Conservation (phyloP, 1,140 invertebrate genomes). For the Berghia stephanieae region DNA sequence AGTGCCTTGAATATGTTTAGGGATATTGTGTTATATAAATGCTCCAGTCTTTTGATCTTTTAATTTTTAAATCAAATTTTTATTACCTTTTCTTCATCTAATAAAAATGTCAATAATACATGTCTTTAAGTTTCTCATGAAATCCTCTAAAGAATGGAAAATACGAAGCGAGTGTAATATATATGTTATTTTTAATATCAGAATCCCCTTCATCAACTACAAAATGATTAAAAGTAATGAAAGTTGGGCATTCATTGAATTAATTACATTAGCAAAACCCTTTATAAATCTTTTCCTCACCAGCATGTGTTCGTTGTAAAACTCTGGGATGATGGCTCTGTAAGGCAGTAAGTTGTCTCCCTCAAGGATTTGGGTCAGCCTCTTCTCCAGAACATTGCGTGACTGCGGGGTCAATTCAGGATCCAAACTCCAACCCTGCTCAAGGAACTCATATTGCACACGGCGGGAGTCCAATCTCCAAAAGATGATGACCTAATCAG, state of each 20-base stretch:
- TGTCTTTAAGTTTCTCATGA: no score
- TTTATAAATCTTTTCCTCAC: slow-evolving; percentile 32
- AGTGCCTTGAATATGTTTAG: no score
- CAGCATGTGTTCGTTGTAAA: slow-evolving; percentile 59
- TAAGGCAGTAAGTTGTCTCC: slow-evolving; percentile 49
- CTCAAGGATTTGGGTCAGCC: slow-evolving; percentile 48
- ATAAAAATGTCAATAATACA: no score
- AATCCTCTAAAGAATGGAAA: no score
- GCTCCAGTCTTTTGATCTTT: no score
- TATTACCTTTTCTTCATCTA: no score
- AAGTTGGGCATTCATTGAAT: background rate
- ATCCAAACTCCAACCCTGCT: slow-evolving; percentile 72
- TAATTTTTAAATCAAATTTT: no score
- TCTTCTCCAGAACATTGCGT: slow-evolving; percentile 41
- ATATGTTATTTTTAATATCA: no score
- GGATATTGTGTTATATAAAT: no score
- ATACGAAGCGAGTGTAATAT: no score
- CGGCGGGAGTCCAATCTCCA: slow-evolving; percentile 86
- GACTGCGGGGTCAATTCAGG: slow-evolving; percentile 28
- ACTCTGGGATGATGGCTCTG: slow-evolving; percentile 50
- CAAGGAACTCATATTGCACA: slow-evolving; percentile 91
- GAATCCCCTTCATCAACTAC: no score
- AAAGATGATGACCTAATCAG: slow-evolving; percentile 78
- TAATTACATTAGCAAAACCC: background rate
- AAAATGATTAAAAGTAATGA: slow-evolving; percentile 3